Conservation (phyloP, 2,113 vertebrate species). For the Apeltes quadracus region DNA sequence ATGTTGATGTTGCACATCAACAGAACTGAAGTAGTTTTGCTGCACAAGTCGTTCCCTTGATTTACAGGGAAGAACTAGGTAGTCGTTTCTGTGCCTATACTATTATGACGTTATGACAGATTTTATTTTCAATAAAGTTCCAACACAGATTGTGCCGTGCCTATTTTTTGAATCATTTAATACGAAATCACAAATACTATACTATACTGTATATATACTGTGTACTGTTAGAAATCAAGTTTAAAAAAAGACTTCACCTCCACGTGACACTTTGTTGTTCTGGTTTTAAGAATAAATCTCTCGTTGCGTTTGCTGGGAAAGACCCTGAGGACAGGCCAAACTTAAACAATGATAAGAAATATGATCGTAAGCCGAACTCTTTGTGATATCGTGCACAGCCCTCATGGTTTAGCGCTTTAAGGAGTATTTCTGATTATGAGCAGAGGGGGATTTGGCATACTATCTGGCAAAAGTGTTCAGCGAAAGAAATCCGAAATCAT, state of each 20-base stretch:
- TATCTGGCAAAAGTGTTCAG: conserved; percentile 11
- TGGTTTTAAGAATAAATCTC: conserved; percentile 55
- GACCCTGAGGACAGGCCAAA: background rate
- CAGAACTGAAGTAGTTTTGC: conserved; percentile 35
- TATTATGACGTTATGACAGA: too few relatives aligned
- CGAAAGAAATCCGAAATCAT: conserved; percentile 15
- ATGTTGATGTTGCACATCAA: conserved; percentile 58
- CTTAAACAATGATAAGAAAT: conserved; percentile 1
- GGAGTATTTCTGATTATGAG: conserved; percentile 24
- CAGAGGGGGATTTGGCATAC: conserved; percentile 1
- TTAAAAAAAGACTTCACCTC: conserved; percentile 7
- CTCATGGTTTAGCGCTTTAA: background rate
- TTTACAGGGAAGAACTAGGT: conserved; percentile 39
- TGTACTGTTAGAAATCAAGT: conserved; percentile 8
- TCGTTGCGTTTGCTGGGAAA: conserved; percentile 7
- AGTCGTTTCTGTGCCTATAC: background rate
- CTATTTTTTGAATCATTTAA: too few relatives aligned
- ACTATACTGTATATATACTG: too few relatives aligned
- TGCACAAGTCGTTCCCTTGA: conserved; percentile 40
- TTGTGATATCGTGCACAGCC: background rate
- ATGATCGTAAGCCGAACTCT: background rate
- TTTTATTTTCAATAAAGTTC: conserved; percentile 14
- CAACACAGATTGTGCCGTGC: background rate
- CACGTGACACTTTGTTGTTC: conserved; percentile 16
- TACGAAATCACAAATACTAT: too few relatives aligned